phyloP scores from a whole-genome alignment of 2,888 invertebrate genomes.

The Eutolmus rufibarbis region DNA sequence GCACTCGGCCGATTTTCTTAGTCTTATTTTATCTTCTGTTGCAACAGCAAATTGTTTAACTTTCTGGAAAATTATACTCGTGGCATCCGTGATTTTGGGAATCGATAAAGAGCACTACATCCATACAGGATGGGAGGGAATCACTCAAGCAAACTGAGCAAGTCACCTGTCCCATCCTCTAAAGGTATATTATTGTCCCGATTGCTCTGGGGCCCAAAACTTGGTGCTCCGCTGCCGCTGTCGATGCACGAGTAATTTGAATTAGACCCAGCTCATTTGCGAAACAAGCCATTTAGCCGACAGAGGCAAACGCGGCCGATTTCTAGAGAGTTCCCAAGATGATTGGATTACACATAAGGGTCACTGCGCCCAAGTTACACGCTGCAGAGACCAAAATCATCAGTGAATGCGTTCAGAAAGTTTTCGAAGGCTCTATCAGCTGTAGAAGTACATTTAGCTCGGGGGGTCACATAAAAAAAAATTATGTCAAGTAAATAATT shows the following conservation, averaged over 20 bases:
- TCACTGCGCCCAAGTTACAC: background rate
- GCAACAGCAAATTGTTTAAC: constrained; percentile 19
- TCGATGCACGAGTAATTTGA: constrained; percentile 37
- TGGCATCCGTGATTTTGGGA: constrained; percentile 25
- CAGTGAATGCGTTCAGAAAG: background rate
- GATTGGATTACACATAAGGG: constrained; percentile 14
- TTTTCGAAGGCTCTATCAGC: background rate
- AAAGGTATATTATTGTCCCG: background rate
- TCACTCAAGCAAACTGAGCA: background rate
- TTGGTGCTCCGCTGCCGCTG: background rate
- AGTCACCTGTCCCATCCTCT: background rate
- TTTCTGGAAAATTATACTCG: constrained; percentile 46
- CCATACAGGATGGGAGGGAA: background rate
- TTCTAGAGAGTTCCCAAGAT: background rate
- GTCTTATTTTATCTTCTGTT: background rate
- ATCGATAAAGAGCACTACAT: background rate
- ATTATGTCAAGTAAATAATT: background rate
- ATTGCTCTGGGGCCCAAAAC: background rate
- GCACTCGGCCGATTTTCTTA: background rate
- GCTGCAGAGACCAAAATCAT: background rate
- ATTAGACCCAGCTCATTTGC: constrained; percentile 40
- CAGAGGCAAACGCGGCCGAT: background rate
- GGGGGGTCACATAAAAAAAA: background rate
- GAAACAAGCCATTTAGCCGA: constrained; percentile 1
- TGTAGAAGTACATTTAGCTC: background rate